Percentiles rank a stretch among this genome's conserved stretches.
phyloP scores from a whole-genome alignment of 1,140 invertebrate species.

The Heliothis virescens region DNA sequence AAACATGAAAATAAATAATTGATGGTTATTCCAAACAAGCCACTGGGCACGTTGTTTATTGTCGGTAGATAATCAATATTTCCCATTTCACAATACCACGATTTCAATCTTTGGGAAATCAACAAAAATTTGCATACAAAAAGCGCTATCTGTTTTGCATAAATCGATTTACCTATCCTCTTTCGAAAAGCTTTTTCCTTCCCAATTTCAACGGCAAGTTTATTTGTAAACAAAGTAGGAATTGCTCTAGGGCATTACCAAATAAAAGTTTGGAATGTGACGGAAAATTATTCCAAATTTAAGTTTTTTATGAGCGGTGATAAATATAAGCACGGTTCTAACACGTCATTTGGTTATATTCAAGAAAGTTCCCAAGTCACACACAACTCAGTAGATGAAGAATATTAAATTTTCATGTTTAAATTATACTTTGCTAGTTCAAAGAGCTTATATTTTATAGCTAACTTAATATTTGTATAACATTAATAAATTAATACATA shows the following conservation, averaged over 20 bases:
- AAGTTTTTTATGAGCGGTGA: conserved; percentile 57
- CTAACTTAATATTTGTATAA: not conserved
- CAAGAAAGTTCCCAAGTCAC: conserved; percentile 22
- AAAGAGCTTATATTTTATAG: not conserved
- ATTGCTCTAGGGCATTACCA: conserved; percentile 82
- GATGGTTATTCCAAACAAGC: conserved; percentile 29
- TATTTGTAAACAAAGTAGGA: conserved; percentile 83
- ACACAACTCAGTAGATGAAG: not conserved
- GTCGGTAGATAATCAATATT: conserved; percentile 69
- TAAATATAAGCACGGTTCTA: conserved; percentile 53
- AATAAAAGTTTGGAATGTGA: conserved; percentile 76
- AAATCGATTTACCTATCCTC: conserved; percentile 84
- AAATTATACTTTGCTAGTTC: not conserved
- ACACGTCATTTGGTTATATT: conserved; percentile 46
- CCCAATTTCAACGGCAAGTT: conserved; percentile 80
- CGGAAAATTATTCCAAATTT: conserved; percentile 63
- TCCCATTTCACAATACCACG: conserved; percentile 72
- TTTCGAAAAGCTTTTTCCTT: conserved; percentile 81
- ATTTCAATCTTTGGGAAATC: conserved; percentile 83
- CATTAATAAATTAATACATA: conserved; percentile 8
- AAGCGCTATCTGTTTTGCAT: conserved; percentile 83
- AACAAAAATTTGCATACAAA: conserved; percentile 84
- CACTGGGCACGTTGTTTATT: conserved; percentile 56
- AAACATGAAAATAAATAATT: conserved; percentile 23
- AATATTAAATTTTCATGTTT: conserved; percentile 4